Percentiles rank a stretch among this genome's conserved stretches.
These are phyloP conservation scores for Brachionus rotundiformis DNA, from an alignment of 1,140 invertebrate genomes.

Conservation along the genomic window DNA sequence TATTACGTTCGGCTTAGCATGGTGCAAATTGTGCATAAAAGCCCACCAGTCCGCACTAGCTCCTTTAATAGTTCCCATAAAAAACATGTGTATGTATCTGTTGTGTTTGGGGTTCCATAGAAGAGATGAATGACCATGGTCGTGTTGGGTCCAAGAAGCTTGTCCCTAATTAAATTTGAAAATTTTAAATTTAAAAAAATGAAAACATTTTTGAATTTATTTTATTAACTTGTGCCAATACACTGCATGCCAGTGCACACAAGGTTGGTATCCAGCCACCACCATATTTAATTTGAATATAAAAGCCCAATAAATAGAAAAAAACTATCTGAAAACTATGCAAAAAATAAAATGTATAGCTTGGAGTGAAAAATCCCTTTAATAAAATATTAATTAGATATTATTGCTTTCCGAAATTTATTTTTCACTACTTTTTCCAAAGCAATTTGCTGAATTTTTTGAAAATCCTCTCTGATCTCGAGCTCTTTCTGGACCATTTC, in stretches of 20 bases:
- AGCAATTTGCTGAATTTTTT: conserved; percentile 32
- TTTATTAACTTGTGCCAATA: conserved; percentile 56
- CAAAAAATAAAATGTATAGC: conserved; percentile 57
- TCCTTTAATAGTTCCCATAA: conserved; percentile 62
- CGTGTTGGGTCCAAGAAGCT: conserved; percentile 64
- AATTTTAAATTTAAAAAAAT: neutral
- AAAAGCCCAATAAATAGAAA: conserved; percentile 58
- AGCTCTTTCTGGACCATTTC: conserved; percentile 8
- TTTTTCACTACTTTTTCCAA: neutral
- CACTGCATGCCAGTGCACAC: conserved; percentile 57
- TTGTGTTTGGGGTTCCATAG: conserved; percentile 59
- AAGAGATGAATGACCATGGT: conserved; percentile 63
- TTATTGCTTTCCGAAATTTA: no score
- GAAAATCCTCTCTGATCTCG: conserved; percentile 44
- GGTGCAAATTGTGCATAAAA: conserved; percentile 64
- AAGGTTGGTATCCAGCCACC: conserved; percentile 55
- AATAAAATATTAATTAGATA: no score
- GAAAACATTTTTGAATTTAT: no score
- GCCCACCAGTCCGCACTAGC: conserved; percentile 63
- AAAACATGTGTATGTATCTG: conserved; percentile 60
- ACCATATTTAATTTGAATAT: conserved; percentile 59
- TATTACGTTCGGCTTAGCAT: conserved; percentile 65
- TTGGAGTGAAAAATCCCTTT: conserved; percentile 56
- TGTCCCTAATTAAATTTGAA: conserved; percentile 57
- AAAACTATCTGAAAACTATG: conserved; percentile 58